Evolutionary conservation across 2,888 invertebrate genomes (phyloP), one percentile per base, ranked within the genome.

Genomic region (Acrocera orbiculus): DNA sequence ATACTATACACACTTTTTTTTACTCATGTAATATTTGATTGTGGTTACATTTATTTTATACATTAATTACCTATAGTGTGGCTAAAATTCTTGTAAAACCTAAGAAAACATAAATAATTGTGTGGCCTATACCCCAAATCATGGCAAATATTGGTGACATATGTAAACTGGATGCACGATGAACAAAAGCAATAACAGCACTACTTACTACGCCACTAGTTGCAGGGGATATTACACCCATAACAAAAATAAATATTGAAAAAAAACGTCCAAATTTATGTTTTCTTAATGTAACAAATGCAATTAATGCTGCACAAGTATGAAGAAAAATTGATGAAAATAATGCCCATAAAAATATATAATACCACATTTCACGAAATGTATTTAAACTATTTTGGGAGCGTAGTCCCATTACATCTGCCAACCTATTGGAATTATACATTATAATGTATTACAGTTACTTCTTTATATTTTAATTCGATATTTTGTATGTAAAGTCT

Each of bases 191-290:
- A 41, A 93, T 78, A 10, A 83, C 85, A 23, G 90, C 92, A 64
- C 90, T 90, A 60, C 79, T 80, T 23, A 86, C 71, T 34, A 80
- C 76, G 38, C 92, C 90, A 24, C 86, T 83, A 40, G 86, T 81
- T 41, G 86, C 69, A 34, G 93, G 92, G 41, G 80, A 77, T 39
- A 90, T 63, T 32, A 93, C 71, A 42, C 93, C 92, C 81, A 90
- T 86, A 42, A 83, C 68, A 49, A 92, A 66, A 44, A 89, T 77
- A 43, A 85, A 64, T 43, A 89, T 70, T 20, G 92, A 89, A 54
- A 90, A 87, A 63, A 87, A 93, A 53, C 92, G 83, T 41, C 92
- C 93, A 59, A 86, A 82, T 62, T 83, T 86, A 61, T 93, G 93
- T 66, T 89, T 90, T 40, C 90, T 70, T 47, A 93, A 66, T 30